These are phyloP conservation scores for Chaetophractus vellerosus DNA, from an alignment of 2,797 vertebrate species.

Conservation along the genomic window DNA sequence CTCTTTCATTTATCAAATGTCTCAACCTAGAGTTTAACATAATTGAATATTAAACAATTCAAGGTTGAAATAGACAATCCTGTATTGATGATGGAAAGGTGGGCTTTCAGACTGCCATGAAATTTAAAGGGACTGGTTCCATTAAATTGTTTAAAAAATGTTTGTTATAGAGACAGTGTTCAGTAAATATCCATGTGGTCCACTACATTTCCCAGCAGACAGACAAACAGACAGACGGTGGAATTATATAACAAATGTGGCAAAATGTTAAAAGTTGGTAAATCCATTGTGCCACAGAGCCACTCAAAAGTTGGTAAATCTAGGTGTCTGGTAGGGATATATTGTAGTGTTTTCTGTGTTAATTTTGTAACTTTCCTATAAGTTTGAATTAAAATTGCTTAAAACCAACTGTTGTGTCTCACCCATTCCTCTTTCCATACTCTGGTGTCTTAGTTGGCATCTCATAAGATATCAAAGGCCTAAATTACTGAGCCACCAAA, in stretches of 20 bases:
- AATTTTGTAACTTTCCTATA: no score
- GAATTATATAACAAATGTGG: no score
- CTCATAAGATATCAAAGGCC: not conserved
- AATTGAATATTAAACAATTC: not conserved
- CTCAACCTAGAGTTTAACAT: not conserved
- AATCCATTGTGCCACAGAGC: no score
- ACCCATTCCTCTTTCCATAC: not conserved
- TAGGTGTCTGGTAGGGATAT: no score
- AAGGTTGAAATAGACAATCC: not conserved
- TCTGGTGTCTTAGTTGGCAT: not conserved
- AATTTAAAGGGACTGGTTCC: constrained; percentile 18
- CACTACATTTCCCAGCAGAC: not conserved
- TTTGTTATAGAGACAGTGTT: not conserved
- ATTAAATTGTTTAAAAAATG: constrained; percentile 23
- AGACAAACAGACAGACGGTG: no score
- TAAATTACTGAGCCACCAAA: not conserved
- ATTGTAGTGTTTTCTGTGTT: no score
- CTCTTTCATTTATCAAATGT: not conserved
- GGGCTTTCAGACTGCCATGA: not conserved
- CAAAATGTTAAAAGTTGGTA: no score
- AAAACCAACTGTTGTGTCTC: not conserved
- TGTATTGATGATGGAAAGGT: not conserved
- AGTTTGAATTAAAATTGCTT: no score
- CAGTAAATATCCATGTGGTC: accelerated
- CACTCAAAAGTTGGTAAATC: no score